Evolutionary conservation across 1,140 invertebrate species (phyloP).

Genomic region (Hylaeus anthracinus): DNA sequence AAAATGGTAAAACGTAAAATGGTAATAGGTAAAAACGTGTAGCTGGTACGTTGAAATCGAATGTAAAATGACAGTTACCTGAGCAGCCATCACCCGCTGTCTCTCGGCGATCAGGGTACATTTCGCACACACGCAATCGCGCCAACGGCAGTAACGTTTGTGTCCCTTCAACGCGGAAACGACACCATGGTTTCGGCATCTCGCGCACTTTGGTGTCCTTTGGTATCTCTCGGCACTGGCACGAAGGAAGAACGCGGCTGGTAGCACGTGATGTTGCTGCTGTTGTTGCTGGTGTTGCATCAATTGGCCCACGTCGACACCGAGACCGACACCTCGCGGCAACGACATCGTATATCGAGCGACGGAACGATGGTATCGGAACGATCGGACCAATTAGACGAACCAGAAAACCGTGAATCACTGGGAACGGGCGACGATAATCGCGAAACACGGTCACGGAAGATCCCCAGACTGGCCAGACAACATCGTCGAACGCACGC

Average conservation of each 20-base stretch:
- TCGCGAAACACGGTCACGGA: slow-evolving; percentile 6
- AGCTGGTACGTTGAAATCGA: no score
- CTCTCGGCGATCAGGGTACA: slow-evolving; percentile 99
- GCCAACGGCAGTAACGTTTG: slow-evolving; percentile 98
- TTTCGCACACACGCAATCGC: slow-evolving; percentile 97
- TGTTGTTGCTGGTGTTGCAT: slow-evolving; percentile 84
- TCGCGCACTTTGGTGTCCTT: slow-evolving; percentile 98
- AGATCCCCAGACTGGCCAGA: neutral
- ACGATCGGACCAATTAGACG: no score
- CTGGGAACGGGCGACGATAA: neutral
- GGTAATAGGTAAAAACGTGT: no score
- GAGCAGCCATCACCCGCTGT: slow-evolving; percentile 99
- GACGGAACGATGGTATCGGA: neutral
- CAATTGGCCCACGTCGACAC: slow-evolving; percentile 90
- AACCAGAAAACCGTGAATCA: neutral
- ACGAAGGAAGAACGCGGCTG: slow-evolving; percentile 91
- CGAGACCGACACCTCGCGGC: slow-evolving; percentile 82
- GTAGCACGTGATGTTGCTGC: slow-evolving; percentile 90
- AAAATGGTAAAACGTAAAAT: no score
- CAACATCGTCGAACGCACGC: neutral
- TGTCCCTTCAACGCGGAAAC: slow-evolving; percentile 99
- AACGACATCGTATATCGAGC: slow-evolving; percentile 84
- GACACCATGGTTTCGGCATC: slow-evolving; percentile 98
- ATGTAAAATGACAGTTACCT: slow-evolving; percentile 80
- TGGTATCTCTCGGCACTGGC: slow-evolving; percentile 95